Evolutionary conservation across 2,888 invertebrate genomes (phyloP).

Genomic region (Xestia sexstrigata): DNA sequence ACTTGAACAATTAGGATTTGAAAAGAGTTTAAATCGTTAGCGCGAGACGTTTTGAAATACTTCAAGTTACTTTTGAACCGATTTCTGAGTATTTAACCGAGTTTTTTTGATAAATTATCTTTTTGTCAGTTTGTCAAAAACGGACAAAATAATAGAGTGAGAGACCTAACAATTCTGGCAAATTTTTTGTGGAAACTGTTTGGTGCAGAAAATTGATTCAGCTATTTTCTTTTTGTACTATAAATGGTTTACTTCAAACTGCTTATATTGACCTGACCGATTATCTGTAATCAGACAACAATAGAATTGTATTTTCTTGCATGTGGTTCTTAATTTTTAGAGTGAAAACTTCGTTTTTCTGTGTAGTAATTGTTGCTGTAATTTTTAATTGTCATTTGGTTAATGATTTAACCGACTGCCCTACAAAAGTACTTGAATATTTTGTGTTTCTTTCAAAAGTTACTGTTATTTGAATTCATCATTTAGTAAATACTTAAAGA

Average conservation of each 20-base stretch:
- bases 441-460: background rate
- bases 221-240: background rate
- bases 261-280: background rate
- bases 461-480: background rate
- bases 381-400: background rate
- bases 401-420: no score
- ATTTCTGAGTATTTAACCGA: conserved; percentile 49
- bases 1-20: conserved; percentile 75
- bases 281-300: background rate
- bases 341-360: background rate
- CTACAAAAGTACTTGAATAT: background rate
- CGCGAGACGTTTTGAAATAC: conserved; percentile 66
- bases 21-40: conserved; percentile 74
- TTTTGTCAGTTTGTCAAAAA: conserved; percentile 7
- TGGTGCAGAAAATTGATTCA: background rate
- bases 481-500: background rate
- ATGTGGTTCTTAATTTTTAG: background rate
- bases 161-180: background rate
- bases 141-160: conserved; percentile 8
- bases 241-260: background rate
- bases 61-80: conserved; percentile 46
- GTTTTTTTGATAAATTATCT: conserved; percentile 36
- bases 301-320: conserved; percentile 8
- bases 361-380: background rate
- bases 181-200: conserved; percentile 15